Percentiles rank a stretch among this genome's conserved stretches.
Evolutionary conservation across 35 echinoderm and acorn worm species (phyloP).

Genomic region (Anneissia japonica): DNA sequence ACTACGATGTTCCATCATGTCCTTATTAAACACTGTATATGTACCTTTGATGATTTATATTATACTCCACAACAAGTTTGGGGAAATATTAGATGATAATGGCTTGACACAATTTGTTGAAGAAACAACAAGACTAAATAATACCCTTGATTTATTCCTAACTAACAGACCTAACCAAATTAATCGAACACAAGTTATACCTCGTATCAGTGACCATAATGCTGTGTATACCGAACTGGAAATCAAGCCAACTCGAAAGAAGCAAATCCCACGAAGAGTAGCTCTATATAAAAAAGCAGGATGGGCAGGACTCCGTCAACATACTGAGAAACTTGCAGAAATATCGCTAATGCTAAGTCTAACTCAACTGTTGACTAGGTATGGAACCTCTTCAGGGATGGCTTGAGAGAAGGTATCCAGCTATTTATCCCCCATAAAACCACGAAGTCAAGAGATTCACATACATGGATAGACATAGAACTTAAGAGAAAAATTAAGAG

Average conservation of each 20-base stretch:
- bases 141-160: conserved; percentile 5
- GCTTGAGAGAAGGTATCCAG: neutral
- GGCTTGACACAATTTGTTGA: conserved; percentile 27
- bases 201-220: conserved; percentile 30
- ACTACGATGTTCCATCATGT: too few species aligned
- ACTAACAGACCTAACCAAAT: conserved; percentile 34
- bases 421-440: neutral
- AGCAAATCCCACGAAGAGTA: conserved; percentile 15
- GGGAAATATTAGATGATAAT: conserved; percentile 31
- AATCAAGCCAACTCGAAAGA: conserved; percentile 12
- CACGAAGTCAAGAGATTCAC: neutral
- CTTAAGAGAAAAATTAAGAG: neutral
- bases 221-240: conserved; percentile 29
- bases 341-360: neutral
- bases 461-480: conserved; percentile 41
- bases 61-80: conserved; percentile 24
- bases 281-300: too few species aligned
- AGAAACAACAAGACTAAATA: conserved; percentile 7
- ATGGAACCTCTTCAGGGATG: neutral
- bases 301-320: conserved; percentile 19
- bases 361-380: neutral
- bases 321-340: conserved; percentile 8
- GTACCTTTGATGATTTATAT: too few species aligned
- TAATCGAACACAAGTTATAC: conserved; percentile 19
- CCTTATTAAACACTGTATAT: too few species aligned